phyloP scores from a whole-genome alignment of 1,140 invertebrate genomes.

The Drusus annulatus region DNA sequence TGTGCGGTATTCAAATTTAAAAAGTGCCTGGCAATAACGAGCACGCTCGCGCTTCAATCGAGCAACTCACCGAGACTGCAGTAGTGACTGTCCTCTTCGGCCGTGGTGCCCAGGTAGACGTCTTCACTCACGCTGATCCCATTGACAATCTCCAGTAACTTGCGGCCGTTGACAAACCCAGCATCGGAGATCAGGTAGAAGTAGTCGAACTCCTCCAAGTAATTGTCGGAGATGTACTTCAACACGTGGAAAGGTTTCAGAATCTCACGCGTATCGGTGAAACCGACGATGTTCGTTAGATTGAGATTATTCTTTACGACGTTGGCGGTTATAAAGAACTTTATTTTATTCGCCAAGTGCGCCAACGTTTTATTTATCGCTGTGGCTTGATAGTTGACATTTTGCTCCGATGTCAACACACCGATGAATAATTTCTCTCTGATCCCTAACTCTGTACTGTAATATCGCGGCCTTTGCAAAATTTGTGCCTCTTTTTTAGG shows the following conservation, averaged over 20 bases:
- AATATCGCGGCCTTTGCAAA: conserved; percentile 88
- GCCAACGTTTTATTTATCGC: conserved; percentile 87
- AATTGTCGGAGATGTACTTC: conserved; percentile 92
- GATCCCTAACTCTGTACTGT: conserved; percentile 93
- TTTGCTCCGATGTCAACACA: conserved; percentile 82
- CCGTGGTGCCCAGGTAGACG: conserved; percentile 80
- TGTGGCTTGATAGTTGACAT: conserved; percentile 79
- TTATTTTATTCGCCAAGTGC: conserved; percentile 86
- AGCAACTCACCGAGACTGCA: conserved; percentile 76
- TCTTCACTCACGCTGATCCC: conserved; percentile 87
- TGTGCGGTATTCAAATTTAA: too few species aligned
- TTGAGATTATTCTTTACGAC: conserved; percentile 76
- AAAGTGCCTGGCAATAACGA: too few species aligned
- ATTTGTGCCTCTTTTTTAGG: conserved; percentile 62
- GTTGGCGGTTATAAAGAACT: conserved; percentile 80
- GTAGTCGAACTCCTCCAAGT: conserved; percentile 90
- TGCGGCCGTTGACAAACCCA: conserved; percentile 84
- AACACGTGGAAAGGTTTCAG: conserved; percentile 87
- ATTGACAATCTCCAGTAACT: conserved; percentile 78
- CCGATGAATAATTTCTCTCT: conserved; percentile 91
- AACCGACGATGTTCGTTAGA: conserved; percentile 84
- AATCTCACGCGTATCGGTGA: conserved; percentile 83
- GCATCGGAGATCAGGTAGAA: conserved; percentile 89
- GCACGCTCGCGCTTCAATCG: too few species aligned
- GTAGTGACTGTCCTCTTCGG: conserved; percentile 71